phyloP scores from a whole-genome alignment of 2,888 invertebrate species.

The Drosophila ustulata region DNA sequence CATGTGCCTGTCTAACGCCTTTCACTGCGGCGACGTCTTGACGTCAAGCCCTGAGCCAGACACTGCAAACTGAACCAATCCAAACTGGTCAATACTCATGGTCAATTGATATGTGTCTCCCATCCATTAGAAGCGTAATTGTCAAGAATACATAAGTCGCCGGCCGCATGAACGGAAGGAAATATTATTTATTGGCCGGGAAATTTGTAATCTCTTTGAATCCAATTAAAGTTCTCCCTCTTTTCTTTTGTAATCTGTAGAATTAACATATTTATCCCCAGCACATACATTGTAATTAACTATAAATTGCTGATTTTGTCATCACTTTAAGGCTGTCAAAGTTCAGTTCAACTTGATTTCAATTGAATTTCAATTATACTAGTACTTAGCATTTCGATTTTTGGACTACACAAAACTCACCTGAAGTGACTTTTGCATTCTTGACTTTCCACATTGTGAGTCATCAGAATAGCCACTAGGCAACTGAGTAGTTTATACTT shows the following conservation, averaged over 20 bases:
- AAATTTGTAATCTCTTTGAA: neutral
- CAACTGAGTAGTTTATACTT: neutral
- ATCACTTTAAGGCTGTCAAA: neutral
- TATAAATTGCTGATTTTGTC: neutral
- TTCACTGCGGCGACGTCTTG: constrained; percentile 34
- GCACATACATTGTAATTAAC: neutral
- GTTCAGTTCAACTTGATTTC: neutral
- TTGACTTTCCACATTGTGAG: neutral
- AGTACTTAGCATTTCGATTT: neutral
- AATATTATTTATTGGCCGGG: neutral
- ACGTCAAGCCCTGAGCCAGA: constrained; percentile 28
- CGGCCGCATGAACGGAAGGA: constrained; percentile 10
- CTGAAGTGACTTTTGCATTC: neutral
- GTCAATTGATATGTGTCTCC: constrained; percentile 17
- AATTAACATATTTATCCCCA: too few relatives aligned
- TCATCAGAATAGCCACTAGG: neutral
- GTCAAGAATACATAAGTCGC: neutral
- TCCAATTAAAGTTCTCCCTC: neutral
- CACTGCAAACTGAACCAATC: constrained; percentile 27
- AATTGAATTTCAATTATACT: neutral
- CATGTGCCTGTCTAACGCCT: constrained; percentile 40
- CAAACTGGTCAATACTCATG: constrained; percentile 42
- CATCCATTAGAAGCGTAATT: neutral
- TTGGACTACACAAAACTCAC: neutral
- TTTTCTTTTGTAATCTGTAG: too few relatives aligned